Percentiles rank a stretch among this genome's conserved stretches.
Evolutionary conservation across 2,797 vertebrate species (phyloP).

Genomic region (Diplodus puntazzo): DNA sequence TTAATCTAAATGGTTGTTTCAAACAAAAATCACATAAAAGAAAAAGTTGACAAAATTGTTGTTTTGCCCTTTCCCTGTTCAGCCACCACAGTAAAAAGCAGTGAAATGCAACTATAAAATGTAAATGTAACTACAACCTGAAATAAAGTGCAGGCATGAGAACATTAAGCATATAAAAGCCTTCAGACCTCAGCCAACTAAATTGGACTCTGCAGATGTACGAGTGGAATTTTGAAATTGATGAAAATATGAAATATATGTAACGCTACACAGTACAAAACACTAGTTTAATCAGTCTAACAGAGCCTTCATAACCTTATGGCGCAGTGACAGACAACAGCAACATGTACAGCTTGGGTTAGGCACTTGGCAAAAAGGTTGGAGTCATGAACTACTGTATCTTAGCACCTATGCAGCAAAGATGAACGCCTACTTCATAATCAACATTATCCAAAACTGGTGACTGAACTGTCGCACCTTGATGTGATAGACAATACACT

Average conservation of each 20-base stretch:
- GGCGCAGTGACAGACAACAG: slow-evolving; percentile 63
- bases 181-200: slow-evolving; percentile 71
- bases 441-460: slow-evolving; percentile 37
- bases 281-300: slow-evolving; percentile 45
- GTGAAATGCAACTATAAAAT: slow-evolving; percentile 64
- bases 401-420: slow-evolving; percentile 53
- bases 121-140: slow-evolving; percentile 68
- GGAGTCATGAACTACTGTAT: slow-evolving; percentile 52
- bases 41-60: slow-evolving; percentile 41
- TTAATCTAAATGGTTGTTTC: slow-evolving; percentile 28
- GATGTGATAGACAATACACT: slow-evolving; percentile 44
- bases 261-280: slow-evolving; percentile 48
- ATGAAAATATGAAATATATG: slow-evolving; percentile 43
- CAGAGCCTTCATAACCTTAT: slow-evolving; percentile 67
- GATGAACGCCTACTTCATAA: slow-evolving; percentile 55
- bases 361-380: slow-evolving; percentile 85
- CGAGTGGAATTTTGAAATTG: slow-evolving; percentile 51
- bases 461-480: slow-evolving; percentile 41
- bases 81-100: slow-evolving; percentile 50
- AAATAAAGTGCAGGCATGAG: slow-evolving; percentile 89
- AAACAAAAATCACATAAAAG: slow-evolving; percentile 26
- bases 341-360: slow-evolving; percentile 59
- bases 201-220: slow-evolving; percentile 58
- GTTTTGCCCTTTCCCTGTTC: slow-evolving; percentile 56
- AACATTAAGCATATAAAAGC: slow-evolving; percentile 65